Conservation (phyloP, 2,797 vertebrate genomes). For the Catostomus latipinnis region DNA sequence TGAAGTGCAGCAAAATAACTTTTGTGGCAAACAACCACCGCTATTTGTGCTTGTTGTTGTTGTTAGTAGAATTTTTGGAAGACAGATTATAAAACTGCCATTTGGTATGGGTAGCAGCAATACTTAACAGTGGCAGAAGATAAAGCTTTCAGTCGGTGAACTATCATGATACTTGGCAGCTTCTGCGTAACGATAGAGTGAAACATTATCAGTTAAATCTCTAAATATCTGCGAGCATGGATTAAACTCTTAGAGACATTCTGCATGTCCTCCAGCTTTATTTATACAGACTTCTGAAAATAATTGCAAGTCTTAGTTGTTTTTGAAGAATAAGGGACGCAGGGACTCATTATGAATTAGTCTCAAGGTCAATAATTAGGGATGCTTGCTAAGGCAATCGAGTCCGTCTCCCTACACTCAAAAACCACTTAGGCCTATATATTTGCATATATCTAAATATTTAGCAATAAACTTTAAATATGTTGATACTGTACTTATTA, state of each 20-base stretch:
- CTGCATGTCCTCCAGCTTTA: slow-evolving; percentile 8
- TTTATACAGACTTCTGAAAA: slow-evolving; percentile 21
- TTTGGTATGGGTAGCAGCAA: slow-evolving; percentile 38
- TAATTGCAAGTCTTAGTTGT: slow-evolving; percentile 11
- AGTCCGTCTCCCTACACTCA: neutral
- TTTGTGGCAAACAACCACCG: slow-evolving; percentile 8
- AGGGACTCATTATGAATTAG: too few species aligned
- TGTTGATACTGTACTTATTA: too few species aligned
- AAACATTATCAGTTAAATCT: slow-evolving; percentile 23
- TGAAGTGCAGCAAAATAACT: neutral
- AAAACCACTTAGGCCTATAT: too few species aligned
- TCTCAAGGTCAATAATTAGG: neutral
- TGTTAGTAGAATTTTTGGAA: slow-evolving; percentile 1
- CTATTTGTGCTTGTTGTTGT: slow-evolving; percentile 8
- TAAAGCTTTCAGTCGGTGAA: slow-evolving; percentile 41
- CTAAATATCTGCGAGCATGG: slow-evolving; percentile 7
- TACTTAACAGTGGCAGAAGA: slow-evolving; percentile 39
- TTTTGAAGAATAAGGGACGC: neutral
- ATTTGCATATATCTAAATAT: too few species aligned
- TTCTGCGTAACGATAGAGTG: slow-evolving; percentile 4
- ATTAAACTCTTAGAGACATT: slow-evolving; percentile 7
- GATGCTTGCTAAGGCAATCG: neutral
- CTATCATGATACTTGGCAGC: slow-evolving; percentile 28
- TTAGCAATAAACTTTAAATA: too few species aligned
- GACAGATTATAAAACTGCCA: slow-evolving; percentile 19